Percentiles rank a stretch among this genome's conserved stretches.
Evolutionary conservation across 2,888 invertebrate genomes (phyloP).

Genomic region (Hypolimnas misippus): DNA sequence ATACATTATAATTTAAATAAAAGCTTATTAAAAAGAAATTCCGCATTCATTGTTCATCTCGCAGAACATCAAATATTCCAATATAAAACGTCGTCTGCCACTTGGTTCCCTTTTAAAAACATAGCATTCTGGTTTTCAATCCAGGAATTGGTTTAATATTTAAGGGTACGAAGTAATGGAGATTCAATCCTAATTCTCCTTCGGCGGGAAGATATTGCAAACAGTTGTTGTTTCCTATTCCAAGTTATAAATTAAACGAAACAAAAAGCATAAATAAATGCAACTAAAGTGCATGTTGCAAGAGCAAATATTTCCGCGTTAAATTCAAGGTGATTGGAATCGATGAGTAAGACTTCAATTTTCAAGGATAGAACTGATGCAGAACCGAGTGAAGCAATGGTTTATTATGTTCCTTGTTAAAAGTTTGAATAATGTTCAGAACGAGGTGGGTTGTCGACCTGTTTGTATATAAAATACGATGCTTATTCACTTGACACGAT

Average conservation of each 20-base stretch:
- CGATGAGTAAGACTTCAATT: constrained; percentile 33
- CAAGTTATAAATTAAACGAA: not conserved
- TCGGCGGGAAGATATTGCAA: too few species aligned
- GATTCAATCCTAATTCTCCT: too few species aligned
- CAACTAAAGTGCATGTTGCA: constrained; percentile 11
- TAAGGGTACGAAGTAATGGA: too few species aligned
- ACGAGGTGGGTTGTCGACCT: constrained; percentile 26
- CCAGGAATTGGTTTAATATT: too few species aligned
- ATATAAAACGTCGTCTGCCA: too few species aligned
- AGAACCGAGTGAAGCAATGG: constrained; percentile 24
- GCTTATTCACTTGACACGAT: constrained; percentile 18
- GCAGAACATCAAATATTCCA: too few species aligned
- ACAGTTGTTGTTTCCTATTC: too few species aligned
- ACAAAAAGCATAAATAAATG: not conserved
- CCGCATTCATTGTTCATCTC: too few species aligned
- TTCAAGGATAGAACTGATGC: constrained; percentile 36
- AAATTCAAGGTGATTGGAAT: constrained; percentile 31
- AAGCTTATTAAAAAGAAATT: too few species aligned
- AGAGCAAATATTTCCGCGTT: constrained; percentile 34
- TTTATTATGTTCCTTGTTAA: constrained; percentile 12
- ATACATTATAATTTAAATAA: too few species aligned
- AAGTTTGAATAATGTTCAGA: constrained; percentile 17
- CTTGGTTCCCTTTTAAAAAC: too few species aligned
- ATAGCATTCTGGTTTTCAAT: too few species aligned
- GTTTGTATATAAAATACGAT: constrained; percentile 6